These are phyloP conservation scores for Allobates femoralis DNA, from an alignment of 2,797 vertebrate species.

Conservation along the genomic window DNA sequence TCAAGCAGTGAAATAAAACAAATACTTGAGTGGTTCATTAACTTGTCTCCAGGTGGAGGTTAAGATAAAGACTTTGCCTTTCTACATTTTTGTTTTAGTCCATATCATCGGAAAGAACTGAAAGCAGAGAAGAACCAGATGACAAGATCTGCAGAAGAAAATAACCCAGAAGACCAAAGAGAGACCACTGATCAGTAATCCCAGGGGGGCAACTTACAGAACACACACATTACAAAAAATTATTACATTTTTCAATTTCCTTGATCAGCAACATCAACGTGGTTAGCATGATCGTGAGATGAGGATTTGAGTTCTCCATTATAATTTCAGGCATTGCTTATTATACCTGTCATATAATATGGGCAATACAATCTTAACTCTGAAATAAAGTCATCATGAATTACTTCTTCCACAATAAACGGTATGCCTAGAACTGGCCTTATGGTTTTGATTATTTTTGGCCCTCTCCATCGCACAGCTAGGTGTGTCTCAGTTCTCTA, in stretches of 20 bases:
- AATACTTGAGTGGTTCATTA: too few relatives aligned
- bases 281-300: background rate
- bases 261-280: background rate
- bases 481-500: too few relatives aligned
- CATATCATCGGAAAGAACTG: background rate
- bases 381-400: too few relatives aligned
- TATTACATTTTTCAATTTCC: background rate
- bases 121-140: conserved; percentile 38
- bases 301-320: background rate
- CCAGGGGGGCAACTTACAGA: conserved; percentile 8
- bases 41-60: conserved; percentile 42
- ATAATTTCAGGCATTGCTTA: background rate
- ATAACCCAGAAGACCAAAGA: background rate
- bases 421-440: too few relatives aligned
- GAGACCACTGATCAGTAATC: conserved; percentile 15
- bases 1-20: too few relatives aligned
- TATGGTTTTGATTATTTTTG: too few relatives aligned
- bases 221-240: background rate
- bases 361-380: too few relatives aligned
- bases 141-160: background rate
- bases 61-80: conserved; percentile 39
- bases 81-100: background rate
- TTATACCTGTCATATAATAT: too few relatives aligned
- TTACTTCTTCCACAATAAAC: too few relatives aligned
- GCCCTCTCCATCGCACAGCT: too few relatives aligned